These are phyloP conservation scores for Sisyra nigra DNA, from an alignment of 2,888 invertebrate genomes.

Conservation along the genomic window DNA sequence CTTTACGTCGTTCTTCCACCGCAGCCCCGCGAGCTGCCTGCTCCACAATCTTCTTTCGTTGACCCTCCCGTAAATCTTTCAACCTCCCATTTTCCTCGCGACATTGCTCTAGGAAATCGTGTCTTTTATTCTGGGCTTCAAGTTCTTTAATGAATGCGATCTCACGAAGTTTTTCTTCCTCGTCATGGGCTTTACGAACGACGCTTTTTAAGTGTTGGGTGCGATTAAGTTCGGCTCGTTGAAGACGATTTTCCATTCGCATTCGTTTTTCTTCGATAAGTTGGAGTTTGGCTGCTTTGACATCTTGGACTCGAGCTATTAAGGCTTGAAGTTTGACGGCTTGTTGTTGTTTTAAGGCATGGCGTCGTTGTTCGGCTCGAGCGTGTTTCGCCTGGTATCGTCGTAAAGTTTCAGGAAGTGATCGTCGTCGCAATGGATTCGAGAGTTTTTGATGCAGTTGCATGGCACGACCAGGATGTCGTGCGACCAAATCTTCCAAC, in stretches of 20 bases:
- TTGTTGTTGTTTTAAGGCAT: slow-evolving; percentile 66
- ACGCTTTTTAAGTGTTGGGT: slow-evolving; percentile 59
- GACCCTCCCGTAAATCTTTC: slow-evolving; percentile 70
- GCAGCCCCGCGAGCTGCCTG: slow-evolving; percentile 94
- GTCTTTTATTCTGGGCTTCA: slow-evolving; percentile 84
- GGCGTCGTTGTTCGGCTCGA: slow-evolving; percentile 75
- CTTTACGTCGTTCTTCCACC: slow-evolving; percentile 74
- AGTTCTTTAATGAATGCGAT: slow-evolving; percentile 95
- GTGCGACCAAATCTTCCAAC: slow-evolving; percentile 58
- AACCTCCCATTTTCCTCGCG: slow-evolving; percentile 58
- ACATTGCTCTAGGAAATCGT: slow-evolving; percentile 75
- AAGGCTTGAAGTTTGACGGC: slow-evolving; percentile 73
- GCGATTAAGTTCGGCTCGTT: slow-evolving; percentile 83
- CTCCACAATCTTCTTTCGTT: slow-evolving; percentile 71
- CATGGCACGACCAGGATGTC: slow-evolving; percentile 85
- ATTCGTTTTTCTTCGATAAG: slow-evolving; percentile 66
- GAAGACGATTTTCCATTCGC: slow-evolving; percentile 57
- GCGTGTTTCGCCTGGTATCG: slow-evolving; percentile 82
- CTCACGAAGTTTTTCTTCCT: slow-evolving; percentile 91
- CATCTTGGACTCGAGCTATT: slow-evolving; percentile 70
- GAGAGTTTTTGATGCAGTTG: slow-evolving; percentile 89
- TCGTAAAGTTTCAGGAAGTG: slow-evolving; percentile 64
- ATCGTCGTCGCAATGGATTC: slow-evolving; percentile 72
- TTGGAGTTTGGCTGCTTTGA: slow-evolving; percentile 69
- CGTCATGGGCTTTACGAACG: slow-evolving; percentile 90